These are phyloP conservation scores for Prionailurus viverrinus DNA, from an alignment of 2,113 vertebrate species.

Conservation along the genomic window DNA sequence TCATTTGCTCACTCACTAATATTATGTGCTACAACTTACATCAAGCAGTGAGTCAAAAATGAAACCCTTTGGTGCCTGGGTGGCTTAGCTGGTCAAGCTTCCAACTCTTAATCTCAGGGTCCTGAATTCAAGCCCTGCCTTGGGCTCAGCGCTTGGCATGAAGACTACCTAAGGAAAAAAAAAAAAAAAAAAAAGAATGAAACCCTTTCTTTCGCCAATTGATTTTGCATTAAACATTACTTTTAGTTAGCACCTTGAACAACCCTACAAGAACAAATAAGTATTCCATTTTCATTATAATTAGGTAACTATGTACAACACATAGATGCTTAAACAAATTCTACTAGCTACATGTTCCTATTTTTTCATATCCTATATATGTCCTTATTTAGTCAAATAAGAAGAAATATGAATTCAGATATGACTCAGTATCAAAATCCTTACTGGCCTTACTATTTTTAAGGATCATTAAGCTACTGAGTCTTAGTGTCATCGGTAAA, in stretches of 20 bases:
- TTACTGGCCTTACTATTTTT: background rate
- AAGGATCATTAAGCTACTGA: background rate
- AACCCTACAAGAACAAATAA: background rate
- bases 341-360: background rate
- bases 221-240: conserved; percentile 24
- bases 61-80: background rate
- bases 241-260: conserved; percentile 15
- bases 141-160: too few relatives aligned
- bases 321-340: background rate
- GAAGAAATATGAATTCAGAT: background rate
- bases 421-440: background rate
- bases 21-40: background rate
- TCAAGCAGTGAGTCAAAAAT: conserved; percentile 15
- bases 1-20: background rate
- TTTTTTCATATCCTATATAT: background rate
- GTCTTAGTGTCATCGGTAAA: background rate
- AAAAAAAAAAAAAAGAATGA: background rate
- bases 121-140: too few relatives aligned
- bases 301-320: background rate
- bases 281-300: conserved; percentile 21
- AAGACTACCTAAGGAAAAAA: too few relatives aligned
- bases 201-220: background rate
- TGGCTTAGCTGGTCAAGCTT: too few relatives aligned
- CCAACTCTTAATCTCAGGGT: too few relatives aligned
- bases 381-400: background rate